Evolutionary conservation across 1,140 invertebrate genomes (phyloP), one percentile per base, ranked within the genome.

Genomic region (Lutraria rhynchaena): DNA sequence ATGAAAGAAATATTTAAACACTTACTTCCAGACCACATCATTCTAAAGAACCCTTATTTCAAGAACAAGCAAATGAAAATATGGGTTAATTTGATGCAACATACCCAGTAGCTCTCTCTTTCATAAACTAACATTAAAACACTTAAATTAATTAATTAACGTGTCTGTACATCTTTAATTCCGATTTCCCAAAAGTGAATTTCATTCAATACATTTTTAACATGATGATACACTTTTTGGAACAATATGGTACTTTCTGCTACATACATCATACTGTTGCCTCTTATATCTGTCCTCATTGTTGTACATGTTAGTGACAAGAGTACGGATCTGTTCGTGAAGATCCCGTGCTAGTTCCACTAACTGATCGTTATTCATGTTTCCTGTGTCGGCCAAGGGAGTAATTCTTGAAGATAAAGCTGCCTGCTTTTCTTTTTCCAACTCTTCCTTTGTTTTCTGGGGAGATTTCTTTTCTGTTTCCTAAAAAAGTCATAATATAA

Each of bases 241-340:
- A 55, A 61, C 9, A 31, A 61, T 9, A 61, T 11, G 33, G 27
- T n/a, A n/a, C n/a, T n/a, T n/a, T n/a, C n/a, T n/a, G n/a, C n/a
- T 41, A 58, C 76, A 57, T 58, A 78, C 76, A 65, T 78, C 76
- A 78, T 78, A 78, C 37, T 78, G 76, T 13, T 69, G 76, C n/a
- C 76, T 55, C 53, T 78, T 78, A 29, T 57, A 78, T 13, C 60
- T 31, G 22, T 78, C 76, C 53, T 65, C 61, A 4, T 46, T 63
- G 53, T 69, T 31, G 41, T 78, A 78, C 63, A 65, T 49, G 49
- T 58, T 55, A 11, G 57, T 69, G 63, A 78, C 63, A 31, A 69
- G 44, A 17, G 27, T 67, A 19, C 76, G 31, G 22, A 78, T 78
- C 53, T 78, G 76, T 44, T 69, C 63, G n/a, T 78, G 61, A 46